Percentiles rank a stretch among this genome's conserved stretches.
Evolutionary conservation across 2,888 invertebrate genomes (phyloP).

Genomic region (Megastigmus dorsalis): DNA sequence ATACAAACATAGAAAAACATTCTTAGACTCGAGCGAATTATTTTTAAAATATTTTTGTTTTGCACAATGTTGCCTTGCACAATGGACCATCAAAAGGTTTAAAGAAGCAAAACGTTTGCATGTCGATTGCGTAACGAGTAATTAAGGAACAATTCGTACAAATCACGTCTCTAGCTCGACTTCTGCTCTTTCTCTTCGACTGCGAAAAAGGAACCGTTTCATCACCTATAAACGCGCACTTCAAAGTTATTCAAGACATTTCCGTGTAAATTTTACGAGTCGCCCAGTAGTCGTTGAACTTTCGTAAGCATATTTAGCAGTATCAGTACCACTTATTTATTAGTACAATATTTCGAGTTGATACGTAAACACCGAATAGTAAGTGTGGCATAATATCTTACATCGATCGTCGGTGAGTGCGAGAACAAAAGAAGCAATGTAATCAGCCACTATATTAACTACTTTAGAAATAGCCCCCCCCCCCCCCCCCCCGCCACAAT

Average conservation of each 20-base stretch:
- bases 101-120: conserved; percentile 4
- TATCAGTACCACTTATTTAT: not conserved
- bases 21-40: not conserved
- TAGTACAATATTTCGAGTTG: not conserved
- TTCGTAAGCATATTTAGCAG: not conserved
- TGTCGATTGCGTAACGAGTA: not conserved
- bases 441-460: too few species aligned
- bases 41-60: conserved; percentile 1
- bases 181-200: not conserved
- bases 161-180: not conserved
- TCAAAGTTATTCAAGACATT: not conserved
- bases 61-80: conserved; percentile 10
- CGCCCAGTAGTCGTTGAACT: too few species aligned
- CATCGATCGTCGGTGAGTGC: too few species aligned
- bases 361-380: not conserved
- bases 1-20: not conserved
- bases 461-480: too few species aligned
- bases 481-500: too few species aligned
- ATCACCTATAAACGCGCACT: not conserved
- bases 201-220: not conserved
- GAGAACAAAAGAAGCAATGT: too few species aligned
- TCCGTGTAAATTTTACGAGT: not conserved
- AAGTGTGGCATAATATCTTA: not conserved
- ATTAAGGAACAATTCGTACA: conserved; percentile 11
- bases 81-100: conserved; percentile 17